phyloP scores from a whole-genome alignment of 2,113 vertebrate genomes.

The Paratilapia polleni region DNA sequence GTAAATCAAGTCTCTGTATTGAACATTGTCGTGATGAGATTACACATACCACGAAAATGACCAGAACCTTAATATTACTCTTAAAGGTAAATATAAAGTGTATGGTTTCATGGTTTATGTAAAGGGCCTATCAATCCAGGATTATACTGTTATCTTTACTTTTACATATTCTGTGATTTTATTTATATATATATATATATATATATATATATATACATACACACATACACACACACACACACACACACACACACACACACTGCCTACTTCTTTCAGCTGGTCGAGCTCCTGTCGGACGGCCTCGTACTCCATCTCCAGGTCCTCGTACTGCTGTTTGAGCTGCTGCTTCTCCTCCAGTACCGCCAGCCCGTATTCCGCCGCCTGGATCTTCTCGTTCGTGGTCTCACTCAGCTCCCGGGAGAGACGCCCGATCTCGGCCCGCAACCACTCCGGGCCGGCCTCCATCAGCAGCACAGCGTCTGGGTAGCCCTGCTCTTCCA shows the following conservation, averaged over 20 bases:
- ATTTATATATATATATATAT: too few relatives aligned
- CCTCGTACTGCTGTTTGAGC: slow-evolving; percentile 93
- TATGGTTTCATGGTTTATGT: background rate
- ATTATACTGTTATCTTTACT: background rate
- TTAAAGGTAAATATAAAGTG: background rate
- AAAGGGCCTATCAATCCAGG: background rate
- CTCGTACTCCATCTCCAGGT: slow-evolving; percentile 93
- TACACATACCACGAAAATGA: background rate
- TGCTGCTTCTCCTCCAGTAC: slow-evolving; percentile 98
- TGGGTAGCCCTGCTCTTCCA: slow-evolving; percentile 85
- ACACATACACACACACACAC: too few relatives aligned
- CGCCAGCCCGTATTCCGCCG: slow-evolving; percentile 94
- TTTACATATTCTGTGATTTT: background rate
- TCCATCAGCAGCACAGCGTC: slow-evolving; percentile 82
- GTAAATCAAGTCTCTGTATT: background rate
- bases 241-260: too few relatives aligned
- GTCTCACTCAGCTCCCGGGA: slow-evolving; percentile 93
- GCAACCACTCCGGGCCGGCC: slow-evolving; percentile 89
- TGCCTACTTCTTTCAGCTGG: slow-evolving; percentile 90
- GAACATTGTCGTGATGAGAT: background rate
- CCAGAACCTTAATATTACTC: background rate
- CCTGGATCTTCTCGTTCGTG: slow-evolving; percentile 97
- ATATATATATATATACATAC: too few relatives aligned
- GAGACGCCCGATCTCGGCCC: slow-evolving; percentile 90
- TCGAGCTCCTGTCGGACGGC: slow-evolving; percentile 90